A percentile compares a stretch with the other conserved stretches of the same genome.
These are phyloP conservation scores for Bombus impatiens DNA, from an alignment of 1,140 invertebrate genomes.

Conservation along the genomic window DNA sequence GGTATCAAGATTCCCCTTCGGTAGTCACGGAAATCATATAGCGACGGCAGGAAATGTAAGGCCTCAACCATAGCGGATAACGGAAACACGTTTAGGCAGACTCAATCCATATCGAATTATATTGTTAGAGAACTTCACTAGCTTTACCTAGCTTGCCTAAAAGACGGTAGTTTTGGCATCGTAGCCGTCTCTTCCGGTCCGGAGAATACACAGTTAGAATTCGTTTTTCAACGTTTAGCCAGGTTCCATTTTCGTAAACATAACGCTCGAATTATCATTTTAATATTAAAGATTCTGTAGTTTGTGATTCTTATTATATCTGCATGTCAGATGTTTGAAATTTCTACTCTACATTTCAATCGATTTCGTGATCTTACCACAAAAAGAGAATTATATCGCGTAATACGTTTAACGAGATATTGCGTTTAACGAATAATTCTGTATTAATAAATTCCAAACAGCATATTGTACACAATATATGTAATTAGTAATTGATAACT, in stretches of 20 bases:
- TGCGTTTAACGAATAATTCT: too few relatives aligned
- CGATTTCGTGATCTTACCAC: neutral
- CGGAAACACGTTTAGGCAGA: conserved; percentile 77
- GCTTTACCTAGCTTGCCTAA: conserved; percentile 58
- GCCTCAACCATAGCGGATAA: conserved; percentile 66
- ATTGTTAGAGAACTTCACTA: conserved; percentile 70
- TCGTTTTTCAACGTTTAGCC: conserved; percentile 4
- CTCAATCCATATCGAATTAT: conserved; percentile 70
- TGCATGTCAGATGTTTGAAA: neutral
- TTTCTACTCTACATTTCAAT: too few relatives aligned
- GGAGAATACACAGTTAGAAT: neutral
- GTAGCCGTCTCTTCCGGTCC: conserved; percentile 34
- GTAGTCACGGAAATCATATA: conserved; percentile 68
- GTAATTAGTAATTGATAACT: neutral
- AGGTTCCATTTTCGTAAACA: too few relatives aligned
- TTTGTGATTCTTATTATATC: neutral
- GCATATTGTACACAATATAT: neutral
- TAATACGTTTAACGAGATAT: too few relatives aligned
- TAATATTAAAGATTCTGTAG: neutral
- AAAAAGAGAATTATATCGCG: neutral
- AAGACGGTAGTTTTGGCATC: conserved; percentile 52
- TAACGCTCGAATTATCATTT: neutral
- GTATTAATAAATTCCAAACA: neutral
- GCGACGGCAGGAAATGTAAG: conserved; percentile 73
- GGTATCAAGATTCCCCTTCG: conserved; percentile 66